These are phyloP conservation scores for Drosophila eohydei DNA, from an alignment of 2,888 invertebrate genomes.

Conservation along the genomic window DNA sequence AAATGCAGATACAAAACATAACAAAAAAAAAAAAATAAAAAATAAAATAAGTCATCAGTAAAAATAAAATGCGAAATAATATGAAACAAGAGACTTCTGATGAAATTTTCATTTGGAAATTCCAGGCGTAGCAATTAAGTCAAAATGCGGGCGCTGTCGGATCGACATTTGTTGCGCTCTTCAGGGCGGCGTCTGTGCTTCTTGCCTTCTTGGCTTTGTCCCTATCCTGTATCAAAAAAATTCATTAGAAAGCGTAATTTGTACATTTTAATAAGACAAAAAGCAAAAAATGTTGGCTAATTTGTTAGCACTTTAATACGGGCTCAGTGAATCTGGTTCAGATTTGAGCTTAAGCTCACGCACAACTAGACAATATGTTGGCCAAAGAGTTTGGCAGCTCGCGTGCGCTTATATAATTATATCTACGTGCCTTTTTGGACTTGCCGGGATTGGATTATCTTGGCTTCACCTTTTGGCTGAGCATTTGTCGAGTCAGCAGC, in stretches of 20 bases:
- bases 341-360: constrained; percentile 5
- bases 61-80: constrained; percentile 43
- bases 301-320: constrained; percentile 36
- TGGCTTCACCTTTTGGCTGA: constrained; percentile 43
- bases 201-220: constrained; percentile 22
- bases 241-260: constrained; percentile 67
- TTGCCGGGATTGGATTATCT: constrained; percentile 32
- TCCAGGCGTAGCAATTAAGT: constrained; percentile 73
- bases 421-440: constrained; percentile 35
- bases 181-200: constrained; percentile 1
- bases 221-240: constrained; percentile 24
- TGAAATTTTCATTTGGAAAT: constrained; percentile 76
- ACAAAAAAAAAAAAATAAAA: not conserved
- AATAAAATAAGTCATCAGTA: constrained; percentile 52
- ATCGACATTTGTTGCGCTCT: constrained; percentile 31
- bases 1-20: constrained; percentile 27
- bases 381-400: constrained; percentile 16
- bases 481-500: constrained; percentile 71
- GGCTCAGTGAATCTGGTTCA: not conserved
- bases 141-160: constrained; percentile 44
- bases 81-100: constrained; percentile 65
- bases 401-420: constrained; percentile 44
- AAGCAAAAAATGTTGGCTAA: constrained; percentile 29
- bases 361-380: constrained; percentile 6
- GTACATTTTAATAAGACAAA: constrained; percentile 33